Percentiles rank a stretch among this genome's conserved stretches.
Conservation (phyloP, 2,888 invertebrate genomes). For the Drosophila paracracens region DNA sequence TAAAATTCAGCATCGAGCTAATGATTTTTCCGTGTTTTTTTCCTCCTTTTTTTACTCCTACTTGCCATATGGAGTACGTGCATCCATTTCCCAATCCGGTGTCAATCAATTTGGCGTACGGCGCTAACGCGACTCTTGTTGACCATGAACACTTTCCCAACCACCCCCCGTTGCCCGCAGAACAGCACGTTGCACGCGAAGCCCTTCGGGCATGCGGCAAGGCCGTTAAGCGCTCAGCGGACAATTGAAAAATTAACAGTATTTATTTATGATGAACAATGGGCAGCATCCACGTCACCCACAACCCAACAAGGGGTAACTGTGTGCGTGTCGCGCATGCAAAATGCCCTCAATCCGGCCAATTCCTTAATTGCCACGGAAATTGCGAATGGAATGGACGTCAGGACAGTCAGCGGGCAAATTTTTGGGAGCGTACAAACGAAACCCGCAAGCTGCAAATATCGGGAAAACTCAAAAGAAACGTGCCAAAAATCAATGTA, state of each 20-base stretch:
- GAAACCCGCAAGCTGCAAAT: slow-evolving; percentile 6
- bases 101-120: slow-evolving; percentile 53
- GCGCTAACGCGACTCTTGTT: slow-evolving; percentile 40
- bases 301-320: not conserved
- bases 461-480: slow-evolving; percentile 18
- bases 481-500: slow-evolving; percentile 65
- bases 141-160: slow-evolving; percentile 15
- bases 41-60: slow-evolving; percentile 1
- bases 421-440: not conserved
- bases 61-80: slow-evolving; percentile 52
- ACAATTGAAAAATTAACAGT: slow-evolving; percentile 80
- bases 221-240: slow-evolving; percentile 62
- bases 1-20: not conserved
- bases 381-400: slow-evolving; percentile 73
- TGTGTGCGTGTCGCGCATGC: slow-evolving; percentile 66
- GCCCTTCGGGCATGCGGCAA: slow-evolving; percentile 32
- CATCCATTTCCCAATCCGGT: slow-evolving; percentile 51
- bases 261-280: slow-evolving; percentile 77
- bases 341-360: slow-evolving; percentile 50
- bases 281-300: slow-evolving; percentile 1
- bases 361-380: slow-evolving; percentile 75
- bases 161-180: too few relatives aligned
- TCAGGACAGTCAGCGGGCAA: slow-evolving; percentile 39
- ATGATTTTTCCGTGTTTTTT: not conserved
- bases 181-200: slow-evolving; percentile 7